phyloP scores from a whole-genome alignment of 2,113 vertebrate genomes.

The Macrotis lagotis region DNA sequence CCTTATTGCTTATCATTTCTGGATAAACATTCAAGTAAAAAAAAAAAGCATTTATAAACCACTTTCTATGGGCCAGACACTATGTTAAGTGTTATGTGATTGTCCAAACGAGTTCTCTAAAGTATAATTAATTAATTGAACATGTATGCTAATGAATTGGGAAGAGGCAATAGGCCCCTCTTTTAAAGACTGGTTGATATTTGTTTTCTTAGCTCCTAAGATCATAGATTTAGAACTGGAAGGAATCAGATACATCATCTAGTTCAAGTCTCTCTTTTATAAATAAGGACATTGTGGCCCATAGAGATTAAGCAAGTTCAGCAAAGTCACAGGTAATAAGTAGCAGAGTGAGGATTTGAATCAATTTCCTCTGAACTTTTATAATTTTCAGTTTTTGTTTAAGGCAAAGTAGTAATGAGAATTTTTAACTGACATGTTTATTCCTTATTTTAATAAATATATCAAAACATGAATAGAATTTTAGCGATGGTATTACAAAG shows the following conservation, averaged over 20 bases:
- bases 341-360: neutral
- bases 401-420: slow-evolving; percentile 62
- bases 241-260: neutral
- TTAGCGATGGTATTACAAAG: slow-evolving; percentile 4
- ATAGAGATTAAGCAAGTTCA: neutral
- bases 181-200: slow-evolving; percentile 65
- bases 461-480: slow-evolving; percentile 34
- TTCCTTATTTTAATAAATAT: slow-evolving; percentile 65
- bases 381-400: slow-evolving; percentile 67
- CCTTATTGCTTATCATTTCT: neutral
- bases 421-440: slow-evolving; percentile 67
- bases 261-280: neutral
- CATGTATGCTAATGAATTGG: slow-evolving; percentile 66
- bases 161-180: slow-evolving; percentile 60
- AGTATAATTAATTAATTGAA: slow-evolving; percentile 76
- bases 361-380: slow-evolving; percentile 71
- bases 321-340: neutral
- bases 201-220: slow-evolving; percentile 42
- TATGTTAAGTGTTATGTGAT: slow-evolving; percentile 58
- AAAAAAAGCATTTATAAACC: neutral
- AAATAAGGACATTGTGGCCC: neutral
- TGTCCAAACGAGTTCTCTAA: slow-evolving; percentile 73
- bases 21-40: neutral
- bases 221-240: neutral
- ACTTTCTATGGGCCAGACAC: neutral